phyloP scores from a whole-genome alignment of 2,888 invertebrate genomes.

The Oxyscelio sp. region DNA sequence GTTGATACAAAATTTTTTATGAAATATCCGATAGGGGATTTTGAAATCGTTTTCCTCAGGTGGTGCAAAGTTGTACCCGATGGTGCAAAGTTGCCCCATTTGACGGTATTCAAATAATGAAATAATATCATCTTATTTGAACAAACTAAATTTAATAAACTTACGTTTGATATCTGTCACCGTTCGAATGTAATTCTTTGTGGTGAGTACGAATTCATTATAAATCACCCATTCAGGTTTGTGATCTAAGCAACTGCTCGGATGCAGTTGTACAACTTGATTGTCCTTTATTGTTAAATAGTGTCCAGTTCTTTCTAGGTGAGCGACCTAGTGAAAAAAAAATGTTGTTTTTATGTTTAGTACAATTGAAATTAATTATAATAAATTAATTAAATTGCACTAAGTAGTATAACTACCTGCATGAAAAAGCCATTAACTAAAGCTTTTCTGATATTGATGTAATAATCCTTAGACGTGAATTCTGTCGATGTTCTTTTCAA shows the following conservation, averaged over 20 bases:
- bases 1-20: too few relatives aligned
- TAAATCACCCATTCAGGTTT: slow-evolving; percentile 99
- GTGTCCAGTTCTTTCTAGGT: slow-evolving; percentile 98
- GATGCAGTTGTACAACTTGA: slow-evolving; percentile 99
- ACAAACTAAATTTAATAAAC: too few relatives aligned
- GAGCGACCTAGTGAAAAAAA: slow-evolving; percentile 92
- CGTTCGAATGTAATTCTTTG: slow-evolving; percentile 99
- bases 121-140: too few relatives aligned
- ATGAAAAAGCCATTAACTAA: slow-evolving; percentile 99
- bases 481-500: slow-evolving; percentile 98
- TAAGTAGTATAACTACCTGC: slow-evolving; percentile 97
- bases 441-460: slow-evolving; percentile 99
- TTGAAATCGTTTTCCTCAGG: too few relatives aligned
- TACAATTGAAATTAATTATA: too few relatives aligned
- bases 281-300: slow-evolving; percentile 99
- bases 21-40: too few relatives aligned
- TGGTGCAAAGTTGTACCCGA: too few relatives aligned
- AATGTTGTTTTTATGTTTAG: too few relatives aligned
- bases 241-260: slow-evolving; percentile 99
- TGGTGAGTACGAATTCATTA: slow-evolving; percentile 99
- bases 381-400: too few relatives aligned
- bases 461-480: slow-evolving; percentile 99
- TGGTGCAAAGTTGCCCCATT: too few relatives aligned
- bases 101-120: too few relatives aligned
- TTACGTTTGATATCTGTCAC: slow-evolving; percentile 99